phyloP scores from a whole-genome alignment of 1,140 invertebrate species.

The Protaetia brevitarsis region DNA sequence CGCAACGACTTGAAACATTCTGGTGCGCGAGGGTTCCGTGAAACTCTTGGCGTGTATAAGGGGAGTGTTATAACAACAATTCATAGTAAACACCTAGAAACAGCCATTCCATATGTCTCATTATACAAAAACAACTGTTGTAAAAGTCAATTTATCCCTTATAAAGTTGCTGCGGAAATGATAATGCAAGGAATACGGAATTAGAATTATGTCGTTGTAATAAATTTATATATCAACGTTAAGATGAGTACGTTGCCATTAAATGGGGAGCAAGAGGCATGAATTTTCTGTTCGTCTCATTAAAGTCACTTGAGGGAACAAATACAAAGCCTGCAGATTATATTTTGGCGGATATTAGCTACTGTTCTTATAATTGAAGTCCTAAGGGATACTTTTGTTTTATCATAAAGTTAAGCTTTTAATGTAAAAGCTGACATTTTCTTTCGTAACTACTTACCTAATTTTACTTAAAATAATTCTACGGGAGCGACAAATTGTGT shows the following conservation, averaged over 20 bases:
- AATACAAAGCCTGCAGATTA: too few species aligned
- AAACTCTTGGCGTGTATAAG: background rate
- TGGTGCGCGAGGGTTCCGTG: background rate
- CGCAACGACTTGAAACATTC: background rate
- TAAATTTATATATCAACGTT: background rate
- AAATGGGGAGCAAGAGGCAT: too few species aligned
- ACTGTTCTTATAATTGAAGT: too few species aligned
- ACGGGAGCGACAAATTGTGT: too few species aligned
- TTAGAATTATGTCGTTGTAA: background rate
- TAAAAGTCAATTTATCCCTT: background rate
- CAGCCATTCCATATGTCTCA: background rate
- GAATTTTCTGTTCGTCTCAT: too few species aligned
- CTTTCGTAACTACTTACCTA: too few species aligned
- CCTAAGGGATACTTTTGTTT: too few species aligned
- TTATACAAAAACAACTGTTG: conserved; percentile 15
- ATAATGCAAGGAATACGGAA: background rate
- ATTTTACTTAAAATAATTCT: too few species aligned
- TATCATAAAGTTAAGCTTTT: too few species aligned
- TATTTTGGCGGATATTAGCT: too few species aligned
- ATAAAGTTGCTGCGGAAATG: background rate
- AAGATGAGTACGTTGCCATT: background rate
- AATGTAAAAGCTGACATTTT: too few species aligned
- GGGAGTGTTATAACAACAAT: conserved; percentile 3
- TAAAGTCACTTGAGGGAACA: too few species aligned
- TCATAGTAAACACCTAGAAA: conserved; percentile 14